Percentiles rank a stretch among this genome's conserved stretches.
Evolutionary conservation across 2,113 vertebrate genomes (phyloP).

Genomic region (Phycodurus eques): DNA sequence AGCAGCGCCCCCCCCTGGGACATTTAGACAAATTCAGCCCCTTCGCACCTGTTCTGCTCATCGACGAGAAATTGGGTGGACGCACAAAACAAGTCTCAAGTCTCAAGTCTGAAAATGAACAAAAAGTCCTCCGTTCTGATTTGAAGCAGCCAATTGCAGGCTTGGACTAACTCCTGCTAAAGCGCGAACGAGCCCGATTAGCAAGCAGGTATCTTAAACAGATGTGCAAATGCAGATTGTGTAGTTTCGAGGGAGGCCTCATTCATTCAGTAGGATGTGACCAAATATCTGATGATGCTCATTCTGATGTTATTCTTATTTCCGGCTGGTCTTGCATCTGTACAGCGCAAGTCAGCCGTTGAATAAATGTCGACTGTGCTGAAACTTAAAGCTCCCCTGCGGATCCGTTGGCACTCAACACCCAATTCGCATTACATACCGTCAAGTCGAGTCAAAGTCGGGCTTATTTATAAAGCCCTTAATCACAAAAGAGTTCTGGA

Average conservation of each 20-base stretch:
- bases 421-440: not conserved
- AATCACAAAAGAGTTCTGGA: not conserved
- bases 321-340: not conserved
- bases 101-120: not conserved
- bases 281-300: not conserved
- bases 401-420: constrained; percentile 41
- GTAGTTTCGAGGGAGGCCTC: not conserved
- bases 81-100: not conserved
- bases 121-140: not conserved
- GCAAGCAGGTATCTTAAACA: not conserved
- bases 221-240: not conserved
- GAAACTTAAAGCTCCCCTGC: constrained; percentile 38
- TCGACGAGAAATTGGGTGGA: not conserved
- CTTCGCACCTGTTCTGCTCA: not conserved
- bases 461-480: not conserved
- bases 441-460: no score
- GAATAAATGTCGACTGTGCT: constrained; percentile 50
- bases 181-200: not conserved
- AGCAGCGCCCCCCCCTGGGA: not conserved
- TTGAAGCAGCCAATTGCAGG: not conserved
- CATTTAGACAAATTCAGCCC: not conserved
- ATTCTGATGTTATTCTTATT: not conserved
- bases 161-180: not conserved
- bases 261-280: not conserved
- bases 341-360: not conserved